Evolutionary conservation across 2,888 invertebrate genomes (phyloP).

Genomic region (Escarpia spicata): DNA sequence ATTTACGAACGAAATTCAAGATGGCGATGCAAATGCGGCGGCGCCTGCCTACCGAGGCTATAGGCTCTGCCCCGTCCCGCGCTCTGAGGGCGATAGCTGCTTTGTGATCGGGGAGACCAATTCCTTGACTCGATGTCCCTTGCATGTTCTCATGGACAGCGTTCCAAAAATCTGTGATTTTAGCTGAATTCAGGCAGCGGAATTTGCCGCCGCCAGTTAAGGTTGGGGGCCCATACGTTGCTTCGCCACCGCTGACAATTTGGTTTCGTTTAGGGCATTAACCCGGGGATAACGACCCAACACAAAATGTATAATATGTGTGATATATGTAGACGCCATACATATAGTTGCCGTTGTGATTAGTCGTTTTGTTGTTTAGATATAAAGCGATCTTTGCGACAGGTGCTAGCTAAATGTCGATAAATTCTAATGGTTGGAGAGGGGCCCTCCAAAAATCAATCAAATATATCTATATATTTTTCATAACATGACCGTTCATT

Average conservation of each 20-base stretch:
- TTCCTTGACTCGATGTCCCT: not conserved
- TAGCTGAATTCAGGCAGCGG: not conserved
- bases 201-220: not conserved
- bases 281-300: not conserved
- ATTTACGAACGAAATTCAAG: not conserved
- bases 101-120: not conserved
- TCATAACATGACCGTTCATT: not conserved
- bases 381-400: not conserved
- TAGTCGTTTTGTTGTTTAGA: not conserved
- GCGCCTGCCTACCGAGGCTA: not conserved
- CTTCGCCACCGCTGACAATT: not conserved
- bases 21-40: not conserved
- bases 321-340: conserved; percentile 4
- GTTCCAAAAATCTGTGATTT: not conserved
- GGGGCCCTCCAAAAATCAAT: conserved; percentile 6
- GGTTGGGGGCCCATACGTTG: not conserved
- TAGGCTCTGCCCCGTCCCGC: not conserved
- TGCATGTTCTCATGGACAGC: not conserved
- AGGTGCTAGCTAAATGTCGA: conserved; percentile 3
- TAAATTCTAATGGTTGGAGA: not conserved
- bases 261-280: not conserved
- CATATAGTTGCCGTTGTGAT: not conserved
- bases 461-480: not conserved
- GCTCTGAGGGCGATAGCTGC: not conserved
- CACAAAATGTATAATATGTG: not conserved